These are phyloP conservation scores for Campylorhamphus procurvoides DNA, from an alignment of 2,113 vertebrate genomes.

Conservation along the genomic window DNA sequence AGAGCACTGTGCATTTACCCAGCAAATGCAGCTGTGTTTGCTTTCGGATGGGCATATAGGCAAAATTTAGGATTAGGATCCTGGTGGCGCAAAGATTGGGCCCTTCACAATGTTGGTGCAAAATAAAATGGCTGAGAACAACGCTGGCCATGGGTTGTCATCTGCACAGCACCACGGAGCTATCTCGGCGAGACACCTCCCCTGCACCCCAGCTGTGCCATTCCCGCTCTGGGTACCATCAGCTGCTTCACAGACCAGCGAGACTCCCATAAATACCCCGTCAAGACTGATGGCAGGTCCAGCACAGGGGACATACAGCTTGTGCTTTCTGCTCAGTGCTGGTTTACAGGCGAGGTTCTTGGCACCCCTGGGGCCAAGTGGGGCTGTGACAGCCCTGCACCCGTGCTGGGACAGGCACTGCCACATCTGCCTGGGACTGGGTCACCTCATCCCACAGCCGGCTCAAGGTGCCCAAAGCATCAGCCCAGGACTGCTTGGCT, in stretches of 20 bases:
- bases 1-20: rapidly evolving
- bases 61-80: not conserved
- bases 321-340: not conserved
- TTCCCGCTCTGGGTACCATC: rapidly evolving
- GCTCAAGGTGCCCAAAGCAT: rapidly evolving
- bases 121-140: not conserved
- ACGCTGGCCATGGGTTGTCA: rapidly evolving
- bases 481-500: not conserved
- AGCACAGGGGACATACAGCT: not conserved
- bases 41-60: rapidly evolving
- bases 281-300: too few species aligned
- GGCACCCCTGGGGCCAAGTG: not conserved
- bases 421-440: not conserved
- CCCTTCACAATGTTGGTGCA: not conserved
- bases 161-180: not conserved
- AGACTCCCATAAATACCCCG: not conserved
- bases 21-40: rapidly evolving
- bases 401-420: not conserved
- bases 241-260: rapidly evolving
- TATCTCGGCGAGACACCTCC: rapidly evolving
- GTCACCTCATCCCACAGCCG: rapidly evolving
- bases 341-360: rapidly evolving
- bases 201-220: not conserved
- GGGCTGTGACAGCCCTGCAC: rapidly evolving
- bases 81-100: not conserved